These are phyloP conservation scores for Hydra vulgaris DNA, from an alignment of 30 jellyfish, hydroid and myxozoan genomes.

Conservation along the genomic window DNA sequence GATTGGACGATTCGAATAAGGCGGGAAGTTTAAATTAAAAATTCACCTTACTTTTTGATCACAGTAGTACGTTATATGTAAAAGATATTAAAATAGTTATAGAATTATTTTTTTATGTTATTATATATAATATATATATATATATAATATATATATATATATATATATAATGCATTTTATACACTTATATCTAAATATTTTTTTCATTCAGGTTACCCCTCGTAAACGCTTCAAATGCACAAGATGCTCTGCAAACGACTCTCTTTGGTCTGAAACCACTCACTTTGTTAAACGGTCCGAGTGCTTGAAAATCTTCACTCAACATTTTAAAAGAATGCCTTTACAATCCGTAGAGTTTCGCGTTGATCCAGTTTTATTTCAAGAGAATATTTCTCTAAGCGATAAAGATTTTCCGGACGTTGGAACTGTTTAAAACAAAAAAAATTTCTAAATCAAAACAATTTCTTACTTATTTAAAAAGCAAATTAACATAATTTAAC, in stretches of 20 bases:
- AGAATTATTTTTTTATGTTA: not conserved
- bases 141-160: no score
- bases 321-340: constrained; percentile 79
- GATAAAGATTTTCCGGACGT: constrained; percentile 55
- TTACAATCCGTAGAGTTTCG: constrained; percentile 68
- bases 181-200: no score
- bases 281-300: constrained; percentile 79
- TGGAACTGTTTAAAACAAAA: constrained; percentile 40
- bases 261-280: constrained; percentile 89
- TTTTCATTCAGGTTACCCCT: constrained; percentile 39
- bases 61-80: no score
- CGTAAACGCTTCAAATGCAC: constrained; percentile 81
- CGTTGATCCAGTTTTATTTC: constrained; percentile 83
- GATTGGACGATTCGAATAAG: no score
- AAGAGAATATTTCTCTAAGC: constrained; percentile 46
- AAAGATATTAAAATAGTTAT: no score
- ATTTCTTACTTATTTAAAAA: no score
- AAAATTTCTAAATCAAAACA: no score
- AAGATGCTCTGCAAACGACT: constrained; percentile 64
- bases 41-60: no score
- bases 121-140: no score
- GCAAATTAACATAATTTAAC: no score
- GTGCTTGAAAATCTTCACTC: constrained; percentile 51
- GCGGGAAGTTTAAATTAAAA: no score
- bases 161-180: no score